Percentiles rank a stretch among this genome's conserved stretches.
Evolutionary conservation across 2,113 vertebrate species (phyloP).

Genomic region (Phasianus colchicus): DNA sequence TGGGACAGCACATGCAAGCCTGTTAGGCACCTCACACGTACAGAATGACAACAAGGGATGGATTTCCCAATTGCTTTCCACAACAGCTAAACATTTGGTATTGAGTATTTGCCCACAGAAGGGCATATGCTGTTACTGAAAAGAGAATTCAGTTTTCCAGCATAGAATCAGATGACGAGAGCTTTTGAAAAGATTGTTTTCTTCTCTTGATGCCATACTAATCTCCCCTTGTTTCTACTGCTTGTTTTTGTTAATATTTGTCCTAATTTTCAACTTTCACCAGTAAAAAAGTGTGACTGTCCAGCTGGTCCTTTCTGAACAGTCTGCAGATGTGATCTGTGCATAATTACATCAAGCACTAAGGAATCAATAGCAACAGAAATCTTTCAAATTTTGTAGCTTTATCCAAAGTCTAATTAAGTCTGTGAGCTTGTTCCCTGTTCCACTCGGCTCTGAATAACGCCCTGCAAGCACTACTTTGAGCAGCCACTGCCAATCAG

Average conservation of each 20-base stretch:
- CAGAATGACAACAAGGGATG: neutral
- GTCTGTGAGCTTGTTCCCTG: neutral
- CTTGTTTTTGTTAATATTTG: neutral
- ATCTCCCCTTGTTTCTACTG: neutral
- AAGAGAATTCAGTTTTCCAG: neutral
- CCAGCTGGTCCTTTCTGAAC: neutral
- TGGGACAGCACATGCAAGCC: constrained; percentile 43
- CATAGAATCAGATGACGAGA: neutral
- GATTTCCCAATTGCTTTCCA: neutral
- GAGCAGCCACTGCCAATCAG: neutral
- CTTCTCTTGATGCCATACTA: neutral
- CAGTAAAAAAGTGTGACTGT: neutral
- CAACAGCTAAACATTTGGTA: neutral
- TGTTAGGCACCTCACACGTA: neutral
- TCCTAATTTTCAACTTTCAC: neutral
- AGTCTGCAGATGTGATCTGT: neutral
- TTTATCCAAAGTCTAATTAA: neutral
- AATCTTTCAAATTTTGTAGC: neutral
- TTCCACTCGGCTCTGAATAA: neutral
- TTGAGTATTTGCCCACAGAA: neutral
- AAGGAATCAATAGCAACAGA: neutral
- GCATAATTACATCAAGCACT: neutral
- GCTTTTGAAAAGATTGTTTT: neutral
- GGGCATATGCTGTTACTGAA: fast-evolving
- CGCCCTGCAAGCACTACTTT: neutral